Conservation (phyloP, 2,113 vertebrate genomes). For the Ginglymostoma cirratum region DNA sequence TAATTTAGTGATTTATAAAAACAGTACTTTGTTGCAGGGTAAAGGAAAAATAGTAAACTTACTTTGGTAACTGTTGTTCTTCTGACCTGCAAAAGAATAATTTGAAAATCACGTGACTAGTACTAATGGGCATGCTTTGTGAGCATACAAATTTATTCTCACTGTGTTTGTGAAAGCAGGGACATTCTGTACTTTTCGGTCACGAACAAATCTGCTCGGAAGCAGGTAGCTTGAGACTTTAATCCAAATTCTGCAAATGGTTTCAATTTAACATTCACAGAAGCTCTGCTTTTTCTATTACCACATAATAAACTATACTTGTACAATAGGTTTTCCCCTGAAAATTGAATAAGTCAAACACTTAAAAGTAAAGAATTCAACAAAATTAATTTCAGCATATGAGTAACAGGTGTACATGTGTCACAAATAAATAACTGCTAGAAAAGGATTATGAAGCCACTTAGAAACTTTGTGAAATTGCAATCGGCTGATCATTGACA, state of each 20-base stretch:
- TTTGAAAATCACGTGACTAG: neutral
- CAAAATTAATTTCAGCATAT: neutral
- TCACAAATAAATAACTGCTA: neutral
- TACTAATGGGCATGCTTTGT: neutral
- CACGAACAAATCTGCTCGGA: neutral
- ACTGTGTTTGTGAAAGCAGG: neutral
- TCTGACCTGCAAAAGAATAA: slow-evolving; percentile 48
- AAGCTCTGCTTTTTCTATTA: neutral
- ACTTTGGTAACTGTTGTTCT: slow-evolving; percentile 56
- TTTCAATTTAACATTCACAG: neutral
- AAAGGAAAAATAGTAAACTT: slow-evolving; percentile 42
- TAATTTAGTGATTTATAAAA: neutral
- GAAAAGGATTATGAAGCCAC: neutral
- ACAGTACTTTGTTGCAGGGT: neutral
- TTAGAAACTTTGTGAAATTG: neutral
- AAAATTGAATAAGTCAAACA: neutral
- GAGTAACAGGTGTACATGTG: neutral
- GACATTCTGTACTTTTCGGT: neutral
- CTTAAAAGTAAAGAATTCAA: neutral
- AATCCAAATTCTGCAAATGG: neutral
- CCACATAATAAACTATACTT: neutral
- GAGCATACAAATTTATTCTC: neutral
- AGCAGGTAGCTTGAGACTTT: neutral
- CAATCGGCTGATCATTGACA: neutral
- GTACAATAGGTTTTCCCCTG: neutral